Percentiles rank a stretch among this genome's conserved stretches.
These are phyloP conservation scores for Karalla daura DNA, from an alignment of 2,797 vertebrate species.

Conservation along the genomic window DNA sequence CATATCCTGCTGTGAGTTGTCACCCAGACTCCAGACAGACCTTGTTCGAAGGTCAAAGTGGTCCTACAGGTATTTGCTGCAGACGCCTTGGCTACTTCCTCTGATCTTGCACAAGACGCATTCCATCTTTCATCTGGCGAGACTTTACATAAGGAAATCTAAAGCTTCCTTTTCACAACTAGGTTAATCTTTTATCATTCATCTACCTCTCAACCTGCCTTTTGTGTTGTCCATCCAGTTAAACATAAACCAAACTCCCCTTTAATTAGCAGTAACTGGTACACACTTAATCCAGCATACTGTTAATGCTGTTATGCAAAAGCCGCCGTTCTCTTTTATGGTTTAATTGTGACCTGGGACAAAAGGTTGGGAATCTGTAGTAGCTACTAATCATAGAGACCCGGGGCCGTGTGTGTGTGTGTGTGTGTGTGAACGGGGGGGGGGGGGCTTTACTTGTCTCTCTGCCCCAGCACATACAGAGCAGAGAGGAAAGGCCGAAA, in stretches of 20 bases:
- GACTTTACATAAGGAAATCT: slow-evolving; percentile 24
- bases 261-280: slow-evolving; percentile 2
- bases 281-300: slow-evolving; percentile 1
- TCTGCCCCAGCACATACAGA: slow-evolving; percentile 50
- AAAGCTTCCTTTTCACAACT: slow-evolving; percentile 15
- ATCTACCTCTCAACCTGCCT: slow-evolving; percentile 7
- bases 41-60: slow-evolving; percentile 48
- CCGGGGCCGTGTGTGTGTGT: slow-evolving; percentile 55
- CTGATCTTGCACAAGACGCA: slow-evolving; percentile 51
- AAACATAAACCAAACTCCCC: slow-evolving; percentile 17
- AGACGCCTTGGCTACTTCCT: slow-evolving; percentile 43
- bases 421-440: no score
- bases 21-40: slow-evolving; percentile 45
- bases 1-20: slow-evolving; percentile 36
- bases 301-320: slow-evolving; percentile 19
- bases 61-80: slow-evolving; percentile 42
- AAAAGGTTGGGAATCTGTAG: slow-evolving; percentile 59
- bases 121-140: slow-evolving; percentile 12
- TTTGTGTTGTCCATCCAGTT: slow-evolving; percentile 13
- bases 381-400: slow-evolving; percentile 66
- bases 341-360: slow-evolving; percentile 64
- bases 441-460: slow-evolving; percentile 51
- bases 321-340: slow-evolving; percentile 49
- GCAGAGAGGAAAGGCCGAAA: slow-evolving; percentile 70
- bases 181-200: slow-evolving; percentile 13